A percentile compares a stretch with the other conserved stretches of the same genome.
phyloP scores from a whole-genome alignment of 2,797 vertebrate species.

The Pyrocephalus nanus region DNA sequence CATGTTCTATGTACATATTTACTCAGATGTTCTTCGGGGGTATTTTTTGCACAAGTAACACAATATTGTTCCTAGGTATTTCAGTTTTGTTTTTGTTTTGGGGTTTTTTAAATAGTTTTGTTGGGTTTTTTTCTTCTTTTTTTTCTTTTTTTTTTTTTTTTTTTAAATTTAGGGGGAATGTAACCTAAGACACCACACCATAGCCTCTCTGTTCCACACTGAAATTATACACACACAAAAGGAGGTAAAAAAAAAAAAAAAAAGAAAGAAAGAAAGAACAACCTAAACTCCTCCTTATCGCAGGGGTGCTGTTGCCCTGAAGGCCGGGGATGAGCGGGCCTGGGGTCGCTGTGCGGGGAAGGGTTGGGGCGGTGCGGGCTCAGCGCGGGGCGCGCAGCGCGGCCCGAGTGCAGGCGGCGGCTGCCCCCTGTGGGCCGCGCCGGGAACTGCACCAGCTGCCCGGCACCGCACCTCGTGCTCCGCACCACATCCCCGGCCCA shows the following conservation, averaged over 20 bases:
- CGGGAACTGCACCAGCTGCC: neutral
- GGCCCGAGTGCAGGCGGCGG: constrained; percentile 75
- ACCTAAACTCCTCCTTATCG: fast-evolving
- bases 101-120: too few relatives aligned
- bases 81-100: neutral
- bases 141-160: neutral
- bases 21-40: neutral
- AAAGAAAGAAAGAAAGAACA: neutral
- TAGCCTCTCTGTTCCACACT: neutral
- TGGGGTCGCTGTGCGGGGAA: neutral
- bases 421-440: constrained; percentile 88
- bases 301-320: neutral
- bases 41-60: neutral
- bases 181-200: neutral
- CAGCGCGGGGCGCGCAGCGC: neutral
- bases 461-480: too few relatives aligned
- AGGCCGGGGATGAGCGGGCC: neutral
- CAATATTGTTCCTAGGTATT: neutral
- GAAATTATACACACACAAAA: neutral
- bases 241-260: too few relatives aligned
- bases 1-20: fast-evolving
- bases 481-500: too few relatives aligned
- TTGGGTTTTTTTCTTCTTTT: too few relatives aligned
- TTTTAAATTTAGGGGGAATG: neutral
- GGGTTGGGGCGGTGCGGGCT: neutral